Evolutionary conservation across 53 echinoderm and acorn worm species (phyloP).

Genomic region (Mesocentrotus franciscanus): DNA sequence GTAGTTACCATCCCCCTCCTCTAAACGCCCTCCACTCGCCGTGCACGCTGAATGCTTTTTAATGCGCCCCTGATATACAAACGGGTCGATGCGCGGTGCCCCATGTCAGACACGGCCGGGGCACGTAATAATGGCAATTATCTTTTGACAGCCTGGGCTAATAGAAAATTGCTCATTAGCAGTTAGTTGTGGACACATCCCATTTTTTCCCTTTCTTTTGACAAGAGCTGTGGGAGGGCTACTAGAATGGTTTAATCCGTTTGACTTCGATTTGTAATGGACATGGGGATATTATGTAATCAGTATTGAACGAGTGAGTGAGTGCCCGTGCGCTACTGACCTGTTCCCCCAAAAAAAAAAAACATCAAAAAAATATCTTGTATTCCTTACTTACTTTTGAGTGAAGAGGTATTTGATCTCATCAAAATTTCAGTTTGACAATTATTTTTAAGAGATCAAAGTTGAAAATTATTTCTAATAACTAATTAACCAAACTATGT

Average conservation of each 20-base stretch:
- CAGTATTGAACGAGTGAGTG: constrained; percentile 36
- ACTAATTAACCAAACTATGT: no score
- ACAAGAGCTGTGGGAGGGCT: constrained; percentile 17
- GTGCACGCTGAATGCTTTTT: constrained; percentile 44
- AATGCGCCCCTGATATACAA: constrained; percentile 23
- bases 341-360: background rate
- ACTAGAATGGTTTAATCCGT: constrained; percentile 31
- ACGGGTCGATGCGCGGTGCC: background rate
- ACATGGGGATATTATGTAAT: constrained; percentile 38
- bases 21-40: background rate
- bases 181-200: constrained; percentile 6
- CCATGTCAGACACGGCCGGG: background rate
- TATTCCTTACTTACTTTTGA: no score
- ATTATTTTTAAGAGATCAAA: no score
- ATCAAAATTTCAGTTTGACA: no score
- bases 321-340: background rate
- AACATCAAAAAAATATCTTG: background rate
- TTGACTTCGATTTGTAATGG: constrained; percentile 64
- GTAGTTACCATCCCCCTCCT: background rate
- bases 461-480: no score
- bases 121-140: constrained; percentile 63
- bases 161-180: constrained; percentile 51
- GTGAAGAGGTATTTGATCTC: no score
- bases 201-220: background rate
- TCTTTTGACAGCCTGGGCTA: constrained; percentile 61